These are phyloP conservation scores for Tipula lateralis DNA, from an alignment of 2,888 invertebrate genomes.

Conservation along the genomic window DNA sequence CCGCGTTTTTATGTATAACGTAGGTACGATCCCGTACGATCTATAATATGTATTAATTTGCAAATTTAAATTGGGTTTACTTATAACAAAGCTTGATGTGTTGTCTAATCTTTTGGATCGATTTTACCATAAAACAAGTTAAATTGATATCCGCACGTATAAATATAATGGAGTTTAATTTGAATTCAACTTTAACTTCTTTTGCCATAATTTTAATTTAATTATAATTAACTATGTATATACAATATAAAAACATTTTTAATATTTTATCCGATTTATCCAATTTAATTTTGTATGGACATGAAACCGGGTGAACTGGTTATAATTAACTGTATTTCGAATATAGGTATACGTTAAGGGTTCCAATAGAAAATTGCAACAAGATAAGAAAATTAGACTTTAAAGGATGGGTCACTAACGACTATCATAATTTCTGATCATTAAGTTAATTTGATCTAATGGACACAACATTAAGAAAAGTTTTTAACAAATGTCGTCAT, in stretches of 20 bases:
- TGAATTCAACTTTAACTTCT: not conserved
- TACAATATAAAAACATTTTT: not conserved
- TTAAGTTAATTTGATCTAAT: not conserved
- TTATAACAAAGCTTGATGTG: not conserved
- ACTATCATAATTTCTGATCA: not conserved
- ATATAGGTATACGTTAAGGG: not conserved
- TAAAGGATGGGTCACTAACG: not conserved
- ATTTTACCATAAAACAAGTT: not conserved
- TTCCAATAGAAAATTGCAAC: not conserved
- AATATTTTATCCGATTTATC: not conserved
- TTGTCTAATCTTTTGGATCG: conserved; percentile 14
- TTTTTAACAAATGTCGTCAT: not conserved
- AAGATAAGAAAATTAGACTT: not conserved
- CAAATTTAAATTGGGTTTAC: not conserved
- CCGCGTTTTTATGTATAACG: not conserved
- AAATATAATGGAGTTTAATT: not conserved
- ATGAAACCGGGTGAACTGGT: not conserved
- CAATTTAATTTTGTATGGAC: not conserved
- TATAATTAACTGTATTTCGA: not conserved
- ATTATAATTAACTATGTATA: no score
- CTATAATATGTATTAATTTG: not conserved
- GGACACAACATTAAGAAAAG: not conserved
- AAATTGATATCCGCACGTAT: not conserved
- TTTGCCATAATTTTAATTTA: not conserved
- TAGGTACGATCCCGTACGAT: not conserved